Evolutionary conservation across 2,113 vertebrate genomes (phyloP).

Genomic region (Mormyrus lacerda): DNA sequence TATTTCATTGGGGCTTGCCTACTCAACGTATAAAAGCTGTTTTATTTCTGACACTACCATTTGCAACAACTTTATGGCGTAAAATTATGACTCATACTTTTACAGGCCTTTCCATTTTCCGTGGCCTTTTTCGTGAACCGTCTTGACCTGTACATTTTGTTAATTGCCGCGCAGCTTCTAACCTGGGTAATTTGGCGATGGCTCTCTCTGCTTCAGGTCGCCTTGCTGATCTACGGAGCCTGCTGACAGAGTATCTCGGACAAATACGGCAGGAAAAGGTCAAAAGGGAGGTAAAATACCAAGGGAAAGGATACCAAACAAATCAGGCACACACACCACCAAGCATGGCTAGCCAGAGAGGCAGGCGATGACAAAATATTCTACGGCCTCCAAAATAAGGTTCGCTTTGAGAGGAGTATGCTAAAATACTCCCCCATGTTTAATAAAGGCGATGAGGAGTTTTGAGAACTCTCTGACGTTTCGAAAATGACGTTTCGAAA

Average conservation of each 20-base stretch:
- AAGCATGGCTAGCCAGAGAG: background rate
- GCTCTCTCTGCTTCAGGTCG: conserved; percentile 23
- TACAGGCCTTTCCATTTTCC: conserved; percentile 47
- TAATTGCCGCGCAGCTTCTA: conserved; percentile 51
- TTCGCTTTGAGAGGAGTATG: background rate
- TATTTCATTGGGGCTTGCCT: conserved; percentile 36
- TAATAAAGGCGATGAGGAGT: background rate
- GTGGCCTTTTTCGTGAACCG: conserved; percentile 42
- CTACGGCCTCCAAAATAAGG: background rate
- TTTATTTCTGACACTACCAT: conserved; percentile 40
- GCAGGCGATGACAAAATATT: too few relatives aligned
- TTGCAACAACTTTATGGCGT: conserved; percentile 40
- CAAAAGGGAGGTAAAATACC: background rate
- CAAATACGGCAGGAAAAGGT: background rate
- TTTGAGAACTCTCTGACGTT: background rate
- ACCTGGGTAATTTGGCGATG: conserved; percentile 50
- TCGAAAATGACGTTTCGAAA: background rate
- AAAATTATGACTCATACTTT: conserved; percentile 53
- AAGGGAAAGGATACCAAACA: background rate
- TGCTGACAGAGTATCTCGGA: background rate
- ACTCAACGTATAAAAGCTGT: conserved; percentile 30
- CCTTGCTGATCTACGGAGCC: conserved; percentile 20
- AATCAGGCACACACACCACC: background rate
- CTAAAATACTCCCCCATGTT: background rate
- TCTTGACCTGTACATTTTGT: conserved; percentile 55